Percentiles rank a stretch among this genome's conserved stretches.
Conservation (phyloP, 2,797 vertebrate genomes). For the Harpagifer antarcticus region DNA sequence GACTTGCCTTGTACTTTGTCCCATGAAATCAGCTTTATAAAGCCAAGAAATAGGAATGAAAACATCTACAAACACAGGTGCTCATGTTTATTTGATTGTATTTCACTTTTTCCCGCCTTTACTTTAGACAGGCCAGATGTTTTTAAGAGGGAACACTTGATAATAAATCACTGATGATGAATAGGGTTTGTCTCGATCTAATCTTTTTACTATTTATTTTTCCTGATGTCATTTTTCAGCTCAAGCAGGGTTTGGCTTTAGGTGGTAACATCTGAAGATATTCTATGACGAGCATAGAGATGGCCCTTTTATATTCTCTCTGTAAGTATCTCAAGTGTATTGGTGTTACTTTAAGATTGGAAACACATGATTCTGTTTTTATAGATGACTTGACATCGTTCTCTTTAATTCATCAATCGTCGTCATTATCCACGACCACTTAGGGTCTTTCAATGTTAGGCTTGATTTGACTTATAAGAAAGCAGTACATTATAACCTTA, state of each 20-base stretch:
- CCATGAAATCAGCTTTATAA: conserved; percentile 22
- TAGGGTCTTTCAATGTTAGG: neutral
- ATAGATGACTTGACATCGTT: neutral
- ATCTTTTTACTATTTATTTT: conserved; percentile 5
- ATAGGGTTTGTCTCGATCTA: conserved; percentile 21
- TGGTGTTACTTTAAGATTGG: neutral
- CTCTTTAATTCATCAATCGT: neutral
- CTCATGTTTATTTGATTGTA: conserved; percentile 65
- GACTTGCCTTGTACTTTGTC: conserved; percentile 31
- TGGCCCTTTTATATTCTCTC: neutral
- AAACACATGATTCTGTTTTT: neutral
- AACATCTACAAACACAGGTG: conserved; percentile 44
- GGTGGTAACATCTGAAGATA: neutral
- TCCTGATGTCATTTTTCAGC: neutral
- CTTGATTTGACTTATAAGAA: neutral
- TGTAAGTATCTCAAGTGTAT: neutral
- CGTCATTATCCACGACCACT: neutral
- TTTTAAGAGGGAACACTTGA: conserved; percentile 51
- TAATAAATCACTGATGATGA: conserved; percentile 50
- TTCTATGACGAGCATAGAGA: neutral
- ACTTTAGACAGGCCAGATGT: conserved; percentile 51
- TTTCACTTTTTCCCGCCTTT: conserved; percentile 44
- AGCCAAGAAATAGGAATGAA: conserved; percentile 7
- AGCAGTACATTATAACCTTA: neutral
- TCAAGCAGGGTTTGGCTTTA: neutral